Base-by-base conservation (phyloP, 2,113 vertebrate species). In the Galbula dea region DNA sequence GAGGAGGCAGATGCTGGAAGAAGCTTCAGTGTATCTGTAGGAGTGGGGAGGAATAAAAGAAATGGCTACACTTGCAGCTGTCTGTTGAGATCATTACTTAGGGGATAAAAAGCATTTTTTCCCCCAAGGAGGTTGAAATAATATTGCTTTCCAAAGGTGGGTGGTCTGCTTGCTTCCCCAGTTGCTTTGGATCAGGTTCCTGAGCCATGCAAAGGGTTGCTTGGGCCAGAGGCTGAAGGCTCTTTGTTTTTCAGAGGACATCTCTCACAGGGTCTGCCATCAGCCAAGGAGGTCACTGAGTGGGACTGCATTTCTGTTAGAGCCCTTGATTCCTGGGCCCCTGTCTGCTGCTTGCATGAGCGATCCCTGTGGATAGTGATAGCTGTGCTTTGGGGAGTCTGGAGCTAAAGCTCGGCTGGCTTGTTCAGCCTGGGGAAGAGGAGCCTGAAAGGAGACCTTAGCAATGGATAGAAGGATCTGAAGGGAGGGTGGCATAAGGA, bases 281-380 rank as follows among this genome's bases (percentile, higher is more conserved):
- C n/a, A 72, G 6, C 51, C 12, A 26, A 17, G 6, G 12, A 9
- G 3, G 3, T 24, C 0, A 0, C 27, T 62, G n/a, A 29, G 15
- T 15, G 5, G 65, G 23, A 24, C 15, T 58, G 55, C 17, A 9
- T 34, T 90, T 73, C 26, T 74, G 6, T 12, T 52, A 6, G 27
- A 57, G 43, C 26, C 21, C 6, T 54, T 19, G 16, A n/a, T 51
- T 72, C n/a, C n/a, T 41, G 23, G 12, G 63, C 18, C 73, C 6
- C 8, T 80, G 17, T 36, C n/a, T 66, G 14, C 5, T 54, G 14
- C 22, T 57, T 79, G 39, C 15, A 32, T 0, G 0, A 68, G 9
- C 29, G 51, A 58, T 39, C 34, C 13, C 17, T 58, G 34, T 27
- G n/a, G 11, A 26, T 23, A 52, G 27, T 9, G 30, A 18, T 10